phyloP scores from a whole-genome alignment of 1,140 invertebrate species.

The Maniola jurtina region DNA sequence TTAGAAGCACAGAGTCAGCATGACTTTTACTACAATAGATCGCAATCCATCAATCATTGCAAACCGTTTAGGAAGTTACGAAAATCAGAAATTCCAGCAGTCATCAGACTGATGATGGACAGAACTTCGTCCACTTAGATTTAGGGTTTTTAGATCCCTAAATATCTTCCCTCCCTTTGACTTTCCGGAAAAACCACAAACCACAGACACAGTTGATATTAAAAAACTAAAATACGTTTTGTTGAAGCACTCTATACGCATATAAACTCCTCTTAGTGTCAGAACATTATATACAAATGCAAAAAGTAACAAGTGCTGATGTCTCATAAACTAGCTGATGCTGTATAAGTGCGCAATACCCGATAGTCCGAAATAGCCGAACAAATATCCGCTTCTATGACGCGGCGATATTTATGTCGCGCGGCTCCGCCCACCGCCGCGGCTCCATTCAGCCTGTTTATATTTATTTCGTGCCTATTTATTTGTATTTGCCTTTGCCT shows the following conservation, averaged over 20 bases:
- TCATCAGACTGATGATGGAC: too few species aligned
- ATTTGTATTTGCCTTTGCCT: slow-evolving; percentile 77
- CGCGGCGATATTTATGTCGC: slow-evolving; percentile 74
- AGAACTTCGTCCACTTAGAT: too few species aligned
- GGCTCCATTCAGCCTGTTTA: slow-evolving; percentile 75
- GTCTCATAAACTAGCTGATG: slow-evolving; percentile 35
- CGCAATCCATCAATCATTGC: too few species aligned
- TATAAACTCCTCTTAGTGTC: too few species aligned
- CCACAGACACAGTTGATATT: too few species aligned
- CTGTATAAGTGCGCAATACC: slow-evolving; percentile 29
- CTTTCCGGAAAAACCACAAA: too few species aligned
- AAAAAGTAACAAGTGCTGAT: neutral
- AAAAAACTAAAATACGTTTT: too few species aligned
- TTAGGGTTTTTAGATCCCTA: too few species aligned
- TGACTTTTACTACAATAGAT: neutral
- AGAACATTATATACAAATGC: neutral
- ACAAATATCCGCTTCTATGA: slow-evolving; percentile 68
- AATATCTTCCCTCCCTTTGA: too few species aligned
- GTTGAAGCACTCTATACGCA: too few species aligned
- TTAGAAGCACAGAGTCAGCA: slow-evolving; percentile 7
- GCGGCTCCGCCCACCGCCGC: slow-evolving; percentile 66
- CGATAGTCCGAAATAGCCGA: slow-evolving; percentile 61
- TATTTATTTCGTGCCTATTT: slow-evolving; percentile 77
- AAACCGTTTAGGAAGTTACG: too few species aligned
- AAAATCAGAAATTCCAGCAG: too few species aligned